Evolutionary conservation across 2,888 invertebrate species (phyloP), one percentile per base, ranked within the genome.

Genomic region (Brachypalpus laphriformis): DNA sequence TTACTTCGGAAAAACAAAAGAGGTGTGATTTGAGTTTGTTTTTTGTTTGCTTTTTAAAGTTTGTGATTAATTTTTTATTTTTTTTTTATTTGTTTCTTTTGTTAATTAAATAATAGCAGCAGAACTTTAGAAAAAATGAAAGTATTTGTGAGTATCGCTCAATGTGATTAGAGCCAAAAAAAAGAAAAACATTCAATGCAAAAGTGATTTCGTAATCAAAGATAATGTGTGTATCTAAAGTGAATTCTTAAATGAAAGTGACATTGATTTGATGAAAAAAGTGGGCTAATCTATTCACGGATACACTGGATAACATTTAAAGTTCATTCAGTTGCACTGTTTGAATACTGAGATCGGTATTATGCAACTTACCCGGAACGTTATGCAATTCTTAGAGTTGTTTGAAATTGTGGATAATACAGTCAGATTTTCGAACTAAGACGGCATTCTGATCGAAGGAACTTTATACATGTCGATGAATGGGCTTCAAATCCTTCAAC

Each of bases 71-170:
- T 72, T 61, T 72, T 59, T 8, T 11, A 66, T 9, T 82, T 68
- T 72, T 63, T 45, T 74, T 74, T 77, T 61, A 6, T 76, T 71
- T 85, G 75, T 88, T 80, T 76, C 31, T 72, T 63, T 47, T 68
- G 57, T 49, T 40, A 54, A 66, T 82, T 82, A 74, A 83, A 87
- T 81, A 87, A 47, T 51, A 75, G 68, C 76, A 77, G 82, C 42
- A 59, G 49, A 77, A 42, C 22, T 74, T 72, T 42, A 77, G 88
- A 90, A 87, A 90, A 87, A 89, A 93, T 93, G 93, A 93, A 93
- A 91, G 89, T 92, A 90, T 92, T 93, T 92, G 93, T 93, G 93
- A 93, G 93, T 93, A 91, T 88, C 86, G 63, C 16, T 59, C 31
- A 63, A 72, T 63, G 81, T 75, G 75, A 77, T 70, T 56, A 56